Evolutionary conservation across 2,888 invertebrate genomes (phyloP), one percentile per base, ranked within the genome.

Genomic region (Dryomyza anilis): DNA sequence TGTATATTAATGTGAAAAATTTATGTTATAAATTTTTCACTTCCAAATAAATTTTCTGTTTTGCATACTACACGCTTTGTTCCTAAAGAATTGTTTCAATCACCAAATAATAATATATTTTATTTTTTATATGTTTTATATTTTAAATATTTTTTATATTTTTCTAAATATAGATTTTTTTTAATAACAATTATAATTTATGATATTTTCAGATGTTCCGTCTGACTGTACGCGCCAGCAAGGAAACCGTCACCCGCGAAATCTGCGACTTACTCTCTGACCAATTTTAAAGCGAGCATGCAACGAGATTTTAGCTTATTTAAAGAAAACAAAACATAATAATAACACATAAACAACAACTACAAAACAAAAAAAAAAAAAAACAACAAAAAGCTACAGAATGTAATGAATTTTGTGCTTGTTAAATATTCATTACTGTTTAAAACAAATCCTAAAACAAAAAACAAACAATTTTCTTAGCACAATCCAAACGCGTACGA

Each of bases 171-270:
- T n/a, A n/a, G n/a, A n/a, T n/a, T n/a, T n/a, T n/a, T n/a, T n/a
- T n/a, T n/a, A n/a, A n/a, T n/a, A n/a, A n/a, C n/a, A n/a, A n/a
- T n/a, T n/a, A n/a, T n/a, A n/a, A 39, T 14, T 39, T 3, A 2
- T 39, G 16, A 14, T 29, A 6, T 59, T 85, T 86, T 1, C 88
- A 98, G 96, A 98, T 99, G 98, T 99, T 93, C 86, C 94, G 99
- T 81, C 87, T 99, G 81, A 99, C 99, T 67, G 92, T 99, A 71
- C 90, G 98, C 81, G 95, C 97, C 74, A 98, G 97, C 86, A 97
- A 98, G 86, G 98, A 98, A 85, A 87, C 91, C 69, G 96, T 97
- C 73, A 95, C 98, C 66, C 90, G 92, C 82, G 94, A 94, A 86
- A 86, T 99, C 76, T 96, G 96, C 84, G 91, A 97, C 83, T 88